These are phyloP conservation scores for Drosophila stalkeri DNA, from an alignment of 2,888 invertebrate genomes.

Conservation along the genomic window DNA sequence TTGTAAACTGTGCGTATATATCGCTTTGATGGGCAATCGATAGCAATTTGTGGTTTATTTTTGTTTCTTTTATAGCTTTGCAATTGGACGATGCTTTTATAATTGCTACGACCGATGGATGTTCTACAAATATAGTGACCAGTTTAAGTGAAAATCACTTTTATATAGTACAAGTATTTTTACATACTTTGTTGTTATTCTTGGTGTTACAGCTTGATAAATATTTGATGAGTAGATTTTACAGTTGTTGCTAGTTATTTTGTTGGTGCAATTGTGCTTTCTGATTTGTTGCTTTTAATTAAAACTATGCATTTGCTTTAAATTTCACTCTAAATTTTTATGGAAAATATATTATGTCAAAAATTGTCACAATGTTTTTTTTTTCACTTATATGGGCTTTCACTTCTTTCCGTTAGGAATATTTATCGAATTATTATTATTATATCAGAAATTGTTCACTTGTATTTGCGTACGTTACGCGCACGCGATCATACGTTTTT, in stretches of 20 bases:
- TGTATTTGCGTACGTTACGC: conserved; percentile 51
- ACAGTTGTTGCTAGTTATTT: conserved; percentile 20
- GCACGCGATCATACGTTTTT: conserved; percentile 70
- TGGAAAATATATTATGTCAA: conserved; percentile 27
- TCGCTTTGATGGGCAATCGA: conserved; percentile 58
- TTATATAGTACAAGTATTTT: conserved; percentile 21
- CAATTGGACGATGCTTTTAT: conserved; percentile 36
- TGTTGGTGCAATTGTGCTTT: conserved; percentile 42
- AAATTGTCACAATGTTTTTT: conserved; percentile 33
- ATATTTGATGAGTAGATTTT: conserved; percentile 28
- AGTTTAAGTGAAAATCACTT: conserved; percentile 55
- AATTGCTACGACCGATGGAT: conserved; percentile 25
- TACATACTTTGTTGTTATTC: conserved; percentile 41
- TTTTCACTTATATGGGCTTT: conserved; percentile 36
- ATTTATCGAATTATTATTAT: conserved; percentile 23
- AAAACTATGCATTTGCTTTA: conserved; percentile 39
- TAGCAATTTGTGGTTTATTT: conserved; percentile 24
- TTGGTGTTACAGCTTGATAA: conserved; percentile 21
- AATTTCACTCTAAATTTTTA: conserved; percentile 58
- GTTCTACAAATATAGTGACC: conserved; percentile 63
- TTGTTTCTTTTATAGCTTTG: conserved; percentile 17
- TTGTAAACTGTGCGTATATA: conserved; percentile 51
- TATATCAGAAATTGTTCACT: conserved; percentile 24
- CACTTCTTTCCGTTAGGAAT: conserved; percentile 32
- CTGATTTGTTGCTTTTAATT: conserved; percentile 35